Evolutionary conservation across 1,140 invertebrate species (phyloP).

Genomic region (Bathynomus jamesi): DNA sequence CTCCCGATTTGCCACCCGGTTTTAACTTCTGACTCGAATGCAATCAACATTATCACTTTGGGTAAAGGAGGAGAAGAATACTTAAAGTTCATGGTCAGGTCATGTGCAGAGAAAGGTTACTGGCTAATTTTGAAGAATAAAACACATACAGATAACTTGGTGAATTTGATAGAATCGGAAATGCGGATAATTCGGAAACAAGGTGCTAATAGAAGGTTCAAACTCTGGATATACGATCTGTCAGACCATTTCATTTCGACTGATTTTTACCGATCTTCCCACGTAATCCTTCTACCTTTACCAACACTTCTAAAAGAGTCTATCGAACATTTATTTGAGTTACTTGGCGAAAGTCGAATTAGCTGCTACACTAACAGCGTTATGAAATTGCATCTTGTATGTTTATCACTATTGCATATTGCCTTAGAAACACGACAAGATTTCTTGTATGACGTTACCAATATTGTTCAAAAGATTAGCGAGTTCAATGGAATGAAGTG

Average conservation of each 20-base stretch:
- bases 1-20: conserved; percentile 25
- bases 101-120: conserved; percentile 21
- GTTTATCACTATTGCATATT: conserved; percentile 28
- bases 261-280: conserved; percentile 12
- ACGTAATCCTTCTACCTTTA: conserved; percentile 16
- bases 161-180: background rate
- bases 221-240: conserved; percentile 19
- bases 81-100: conserved; percentile 11
- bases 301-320: conserved; percentile 22
- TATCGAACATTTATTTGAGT: conserved; percentile 20
- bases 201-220: background rate
- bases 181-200: background rate
- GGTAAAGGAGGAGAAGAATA: conserved; percentile 20
- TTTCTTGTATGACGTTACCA: conserved; percentile 13
- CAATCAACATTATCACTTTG: conserved; percentile 20
- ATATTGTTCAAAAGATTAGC: conserved; percentile 14
- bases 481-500: conserved; percentile 31
- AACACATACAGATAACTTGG: background rate
- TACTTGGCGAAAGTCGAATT: conserved; percentile 26
- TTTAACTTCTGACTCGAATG: conserved; percentile 13
- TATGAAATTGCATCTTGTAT: conserved; percentile 27
- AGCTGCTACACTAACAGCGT: conserved; percentile 18
- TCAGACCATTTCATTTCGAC: conserved; percentile 15
- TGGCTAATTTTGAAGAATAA: conserved; percentile 27
- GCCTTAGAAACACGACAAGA: conserved; percentile 27